Conservation (phyloP, 2,888 invertebrate species). For the Drosophila mercatorum region DNA sequence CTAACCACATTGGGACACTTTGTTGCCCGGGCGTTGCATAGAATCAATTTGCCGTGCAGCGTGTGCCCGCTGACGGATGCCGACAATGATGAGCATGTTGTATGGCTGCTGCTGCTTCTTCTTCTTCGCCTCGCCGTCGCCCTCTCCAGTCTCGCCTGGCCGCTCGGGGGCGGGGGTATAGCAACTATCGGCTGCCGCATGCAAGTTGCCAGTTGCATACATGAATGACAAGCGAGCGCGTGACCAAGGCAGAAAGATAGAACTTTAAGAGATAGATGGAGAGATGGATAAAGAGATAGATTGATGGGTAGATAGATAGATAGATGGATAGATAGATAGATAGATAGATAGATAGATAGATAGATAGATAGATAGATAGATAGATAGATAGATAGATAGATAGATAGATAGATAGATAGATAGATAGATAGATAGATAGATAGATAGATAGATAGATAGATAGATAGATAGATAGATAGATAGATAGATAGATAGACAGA, state of each 20-base stretch:
- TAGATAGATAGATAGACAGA: too few species aligned
- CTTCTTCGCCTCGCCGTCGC: slow-evolving; percentile 7
- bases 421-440: not conserved
- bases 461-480: too few species aligned
- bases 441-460: not conserved
- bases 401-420: not conserved
- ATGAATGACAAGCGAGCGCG: not conserved
- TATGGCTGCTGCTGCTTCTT: slow-evolving; percentile 3
- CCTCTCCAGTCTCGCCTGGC: not conserved
- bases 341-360: too few species aligned
- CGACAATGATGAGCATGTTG: slow-evolving; percentile 28
- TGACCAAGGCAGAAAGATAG: not conserved
- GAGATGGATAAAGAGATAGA: too few species aligned
- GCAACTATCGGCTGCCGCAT: slow-evolving; percentile 17
- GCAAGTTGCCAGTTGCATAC: not conserved
- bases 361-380: too few species aligned
- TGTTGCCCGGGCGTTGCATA: slow-evolving; percentile 57
- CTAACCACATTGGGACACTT: slow-evolving; percentile 60
- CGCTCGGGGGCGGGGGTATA: slow-evolving; percentile 18
- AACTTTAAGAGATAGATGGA: too few species aligned
- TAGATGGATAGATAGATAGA: too few species aligned
- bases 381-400: not conserved
- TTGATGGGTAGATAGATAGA: too few species aligned
- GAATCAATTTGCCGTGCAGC: slow-evolving; percentile 57
- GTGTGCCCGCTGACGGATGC: slow-evolving; percentile 49